Evolutionary conservation across 2,888 invertebrate genomes (phyloP).

Genomic region (Cerceris ruficornis): DNA sequence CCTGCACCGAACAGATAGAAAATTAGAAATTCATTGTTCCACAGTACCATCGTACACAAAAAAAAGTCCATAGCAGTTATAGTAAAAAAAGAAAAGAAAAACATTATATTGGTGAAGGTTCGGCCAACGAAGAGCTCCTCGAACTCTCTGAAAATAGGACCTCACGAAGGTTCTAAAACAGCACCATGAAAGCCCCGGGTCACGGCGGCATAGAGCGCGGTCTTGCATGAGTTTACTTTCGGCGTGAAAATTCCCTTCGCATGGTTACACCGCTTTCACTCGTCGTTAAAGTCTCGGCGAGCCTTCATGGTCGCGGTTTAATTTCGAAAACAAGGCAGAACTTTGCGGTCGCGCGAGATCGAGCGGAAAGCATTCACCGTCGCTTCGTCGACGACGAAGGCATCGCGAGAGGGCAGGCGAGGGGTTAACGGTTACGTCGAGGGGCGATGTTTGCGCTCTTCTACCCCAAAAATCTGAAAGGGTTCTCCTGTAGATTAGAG

Average conservation of each 20-base stretch:
- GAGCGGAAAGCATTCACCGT: constrained; percentile 50
- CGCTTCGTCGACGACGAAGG: constrained; percentile 25
- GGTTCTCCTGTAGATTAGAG: constrained; percentile 76
- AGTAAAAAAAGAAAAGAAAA: too few species aligned
- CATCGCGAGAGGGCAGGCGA: neutral
- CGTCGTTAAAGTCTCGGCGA: constrained; percentile 46
- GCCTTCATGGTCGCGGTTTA: constrained; percentile 63
- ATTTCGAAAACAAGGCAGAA: constrained; percentile 72
- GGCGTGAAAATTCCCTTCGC: constrained; percentile 56
- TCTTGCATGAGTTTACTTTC: constrained; percentile 12
- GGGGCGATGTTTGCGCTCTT: constrained; percentile 72
- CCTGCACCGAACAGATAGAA: too few species aligned
- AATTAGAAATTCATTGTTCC: too few species aligned
- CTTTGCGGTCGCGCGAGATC: constrained; percentile 63
- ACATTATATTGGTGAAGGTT: too few species aligned
- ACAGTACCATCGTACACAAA: neutral
- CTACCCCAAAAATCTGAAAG: constrained; percentile 75
- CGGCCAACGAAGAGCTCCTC: too few species aligned
- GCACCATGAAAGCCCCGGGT: too few species aligned
- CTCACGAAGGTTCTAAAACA: too few species aligned
- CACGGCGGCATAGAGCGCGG: neutral
- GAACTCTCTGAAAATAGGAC: too few species aligned
- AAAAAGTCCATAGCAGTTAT: neutral
- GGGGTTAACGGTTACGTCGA: constrained; percentile 32
- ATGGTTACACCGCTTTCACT: constrained; percentile 42